phyloP scores from a whole-genome alignment of 2,888 invertebrate species.

The Mimas tiliae region DNA sequence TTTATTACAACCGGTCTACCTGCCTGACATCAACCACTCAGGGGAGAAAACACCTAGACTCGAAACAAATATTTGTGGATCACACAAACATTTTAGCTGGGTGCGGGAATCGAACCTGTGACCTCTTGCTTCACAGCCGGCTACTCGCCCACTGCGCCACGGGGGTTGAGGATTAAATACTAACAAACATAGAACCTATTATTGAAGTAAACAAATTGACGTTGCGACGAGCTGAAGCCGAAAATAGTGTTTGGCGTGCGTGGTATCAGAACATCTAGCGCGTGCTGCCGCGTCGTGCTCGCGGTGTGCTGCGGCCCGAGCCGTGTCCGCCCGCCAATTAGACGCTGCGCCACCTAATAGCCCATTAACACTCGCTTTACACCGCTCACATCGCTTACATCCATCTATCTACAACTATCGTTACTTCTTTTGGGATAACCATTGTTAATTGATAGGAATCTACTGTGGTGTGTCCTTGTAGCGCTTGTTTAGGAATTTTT shows the following conservation, averaged over 20 bases:
- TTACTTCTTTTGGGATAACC: slow-evolving; percentile 5
- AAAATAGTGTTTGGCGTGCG: slow-evolving; percentile 68
- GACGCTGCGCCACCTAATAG: slow-evolving; percentile 68
- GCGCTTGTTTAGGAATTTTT: no score
- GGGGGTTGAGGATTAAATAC: no score
- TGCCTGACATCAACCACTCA: no score
- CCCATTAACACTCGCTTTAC: slow-evolving; percentile 79
- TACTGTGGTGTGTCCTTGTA: not conserved
- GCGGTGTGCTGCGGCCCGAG: slow-evolving; percentile 43
- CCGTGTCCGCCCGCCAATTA: slow-evolving; percentile 64
- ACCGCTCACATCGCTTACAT: slow-evolving; percentile 62
- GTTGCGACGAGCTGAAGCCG: slow-evolving; percentile 36
- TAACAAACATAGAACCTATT: not conserved
- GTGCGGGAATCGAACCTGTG: no score
- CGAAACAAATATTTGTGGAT: no score
- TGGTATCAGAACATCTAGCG: slow-evolving; percentile 65
- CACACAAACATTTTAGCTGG: no score
- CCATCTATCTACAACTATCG: slow-evolving; percentile 39
- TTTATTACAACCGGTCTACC: no score
- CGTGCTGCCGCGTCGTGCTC: slow-evolving; percentile 44
- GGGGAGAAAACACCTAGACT: no score
- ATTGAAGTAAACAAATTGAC: not conserved
- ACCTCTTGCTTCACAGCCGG: no score
- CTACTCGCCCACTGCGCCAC: no score
- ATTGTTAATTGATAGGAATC: slow-evolving; percentile 26